Base-by-base conservation (phyloP, 2,888 invertebrate genomes). In the Metopia argyrocephala region DNA sequence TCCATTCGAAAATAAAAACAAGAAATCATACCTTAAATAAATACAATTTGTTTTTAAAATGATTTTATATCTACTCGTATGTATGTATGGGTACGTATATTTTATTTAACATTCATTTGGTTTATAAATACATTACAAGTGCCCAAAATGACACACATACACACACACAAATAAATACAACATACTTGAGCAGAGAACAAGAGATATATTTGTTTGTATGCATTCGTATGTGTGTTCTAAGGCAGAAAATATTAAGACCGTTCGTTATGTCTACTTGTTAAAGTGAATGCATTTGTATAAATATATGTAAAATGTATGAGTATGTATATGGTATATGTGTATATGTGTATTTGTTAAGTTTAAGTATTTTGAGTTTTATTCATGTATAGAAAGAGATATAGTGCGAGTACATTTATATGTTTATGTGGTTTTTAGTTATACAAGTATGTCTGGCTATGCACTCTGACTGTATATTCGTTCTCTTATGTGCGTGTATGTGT, bases 101-200 rank as follows among this genome's bases (percentile, higher is more conserved):
- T 79, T 75, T 71, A 62, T 57, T 80, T 65, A 73, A 76, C 71
- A 80, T 80, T 80, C 76, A 80, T 80, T 71, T 65, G 68, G 57
- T 76, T 76, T 76, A 76, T 73, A 80, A 76, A 80, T 80, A 80
- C 64, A 64, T 80, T 46, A 71, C 64, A 69, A 73, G 62, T 65
- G 61, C 52, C 57, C 66, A 25, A 21, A 73, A 27, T 23, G 68
- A 38, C 56, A 64, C 50, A 56, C 64, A 45, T 52, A 54, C n/a
- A 71, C 9, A 31, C 21, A 56, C 20, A 46, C 9, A 46, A n/a
- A 31, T 6, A 27, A 5, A 50, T 20, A 50, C 5, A 56, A 48
- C n/a, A 48, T 18, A 15, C 20, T 20, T 20, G 3, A 2, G 20
- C 18, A 46, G 25, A 28, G 9, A 31, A 21, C 28, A 28, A 21